Evolutionary conservation across 2,797 vertebrate genomes (phyloP), one percentile per base, ranked within the genome.

Genomic region (Hoplostethus atlanticus): DNA sequence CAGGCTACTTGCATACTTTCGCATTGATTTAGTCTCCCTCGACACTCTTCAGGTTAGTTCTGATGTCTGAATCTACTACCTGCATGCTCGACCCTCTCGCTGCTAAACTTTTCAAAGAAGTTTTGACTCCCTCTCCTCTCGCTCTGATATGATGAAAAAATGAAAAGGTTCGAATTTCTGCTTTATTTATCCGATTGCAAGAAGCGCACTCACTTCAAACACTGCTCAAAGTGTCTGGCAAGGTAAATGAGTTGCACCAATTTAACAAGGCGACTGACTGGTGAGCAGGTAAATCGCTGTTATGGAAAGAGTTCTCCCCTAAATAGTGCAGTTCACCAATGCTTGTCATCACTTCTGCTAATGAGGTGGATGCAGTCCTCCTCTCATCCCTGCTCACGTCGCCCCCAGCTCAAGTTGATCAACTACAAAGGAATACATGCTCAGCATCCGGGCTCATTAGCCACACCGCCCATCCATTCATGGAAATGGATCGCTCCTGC

Each of bases 391-490:
- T 11, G 58, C 44, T 53, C 48, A 58, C 21, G 50, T 75, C 16
- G 2, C 36, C 36, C 55, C 48, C 54, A 71, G 64, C 77, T 58
- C 55, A 68, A 61, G 34, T n/a, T 57, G 48, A 80, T 82, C 54
- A 64, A 52, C 66, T 66, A 68, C 53, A 76, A 87, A 72, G 71
- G 44, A 56, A 73, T 6, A 42, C 36, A 60, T 76, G 60, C 77
- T 67, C 77, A 62, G 79, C 76, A 48, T 53, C 15, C 21, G 21
- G 25, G 68, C 64, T 79, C 75, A 83, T 85, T 81, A 75, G 67
- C 73, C 61, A 81, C 70, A 61, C 67, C 85, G 64, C 82, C 77
- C 81, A 77, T 78, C 34, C 7, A 81, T 66, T 77, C 69, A 62
- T 60, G 72, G 77, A 84, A 81, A 81, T 65, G 52, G 70, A 77